Evolutionary conservation across 2,113 vertebrate genomes (phyloP).

Genomic region (Notarius lentiginosus): DNA sequence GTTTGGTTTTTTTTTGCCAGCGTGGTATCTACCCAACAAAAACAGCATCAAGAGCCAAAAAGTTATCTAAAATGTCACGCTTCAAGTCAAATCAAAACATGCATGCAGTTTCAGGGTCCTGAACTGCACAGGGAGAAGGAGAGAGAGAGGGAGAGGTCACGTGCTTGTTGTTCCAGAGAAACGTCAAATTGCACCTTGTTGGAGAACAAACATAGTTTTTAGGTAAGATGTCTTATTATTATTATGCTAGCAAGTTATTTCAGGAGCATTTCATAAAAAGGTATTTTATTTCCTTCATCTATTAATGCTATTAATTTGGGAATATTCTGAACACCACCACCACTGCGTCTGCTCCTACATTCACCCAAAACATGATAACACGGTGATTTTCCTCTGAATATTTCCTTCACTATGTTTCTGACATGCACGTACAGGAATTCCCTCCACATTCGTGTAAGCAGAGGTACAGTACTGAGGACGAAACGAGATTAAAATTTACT

Average conservation of each 20-base stretch:
- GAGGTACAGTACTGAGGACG: not conserved
- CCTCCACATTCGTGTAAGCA: not conserved
- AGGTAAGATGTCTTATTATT: not conserved
- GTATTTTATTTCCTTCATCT: not conserved
- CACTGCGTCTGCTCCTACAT: not conserved
- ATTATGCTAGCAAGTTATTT: not conserved
- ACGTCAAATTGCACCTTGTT: not conserved
- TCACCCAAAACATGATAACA: not conserved
- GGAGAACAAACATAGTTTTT: not conserved
- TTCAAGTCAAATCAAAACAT: not conserved
- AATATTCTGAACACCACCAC: no score
- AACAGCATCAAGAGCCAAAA: not conserved
- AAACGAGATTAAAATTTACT: not conserved
- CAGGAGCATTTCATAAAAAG: not conserved
- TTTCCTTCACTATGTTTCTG: not conserved
- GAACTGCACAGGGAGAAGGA: not conserved
- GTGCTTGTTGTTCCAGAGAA: not conserved
- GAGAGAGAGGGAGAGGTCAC: not conserved
- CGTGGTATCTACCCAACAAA: not conserved
- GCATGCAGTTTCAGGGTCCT: not conserved
- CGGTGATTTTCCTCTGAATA: not conserved
- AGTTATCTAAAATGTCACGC: not conserved
- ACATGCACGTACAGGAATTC: not conserved
- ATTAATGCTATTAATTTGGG: not conserved
- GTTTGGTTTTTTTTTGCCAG: not conserved